Evolutionary conservation across 2,888 invertebrate species (phyloP), one percentile per base, ranked within the genome.

Genomic region (Drosophila ezoana): DNA sequence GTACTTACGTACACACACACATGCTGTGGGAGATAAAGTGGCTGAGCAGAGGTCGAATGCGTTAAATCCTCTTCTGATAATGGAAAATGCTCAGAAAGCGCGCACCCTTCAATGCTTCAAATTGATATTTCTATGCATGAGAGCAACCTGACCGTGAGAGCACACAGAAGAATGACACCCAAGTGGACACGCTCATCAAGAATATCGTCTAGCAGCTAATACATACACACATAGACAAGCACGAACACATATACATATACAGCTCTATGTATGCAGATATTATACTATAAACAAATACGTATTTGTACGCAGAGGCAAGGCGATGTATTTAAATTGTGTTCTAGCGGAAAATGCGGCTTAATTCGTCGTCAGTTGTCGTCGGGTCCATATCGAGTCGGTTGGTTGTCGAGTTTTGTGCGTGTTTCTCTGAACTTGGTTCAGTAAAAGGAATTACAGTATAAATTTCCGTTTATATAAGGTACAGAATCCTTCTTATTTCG

Each of bases 291-390:
- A 56, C 44, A 16, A 38, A n/a, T 48, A 54, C 40, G 44, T 9
- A 44, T 37, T 56, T 47, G 35, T 60, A 44, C 32, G 32, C 49
- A 33, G 38, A 37, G 16, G 28, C 38, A 32, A 47, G 32, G 23
- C 49, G 66, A 72, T 48, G 85, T 84, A 84, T 87, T 89, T 89
- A 84, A 84, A 84, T 68, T 87, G 65, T 72, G 78, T 67, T 81
- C 78, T 67, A 62, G 63, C 67, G 57, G 63, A 76, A 80, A 82
- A 63, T 72, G 41, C 66, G 80, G 78, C 82, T 90, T 87, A 90
- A 85, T 89, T 89, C 67, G 62, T 76, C 83, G 75, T 83, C 80
- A 70, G 76, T 77, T 79, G 79, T 87, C 81, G 84, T 76, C 79
- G 83, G 81, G 79, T 87, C 74, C 76, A 61, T 65, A 66, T 62